Percentiles rank a stretch among this genome's conserved stretches.
These are phyloP conservation scores for Brachionus calyciflorus DNA, from an alignment of 1,140 invertebrate species.

Conservation along the genomic window DNA sequence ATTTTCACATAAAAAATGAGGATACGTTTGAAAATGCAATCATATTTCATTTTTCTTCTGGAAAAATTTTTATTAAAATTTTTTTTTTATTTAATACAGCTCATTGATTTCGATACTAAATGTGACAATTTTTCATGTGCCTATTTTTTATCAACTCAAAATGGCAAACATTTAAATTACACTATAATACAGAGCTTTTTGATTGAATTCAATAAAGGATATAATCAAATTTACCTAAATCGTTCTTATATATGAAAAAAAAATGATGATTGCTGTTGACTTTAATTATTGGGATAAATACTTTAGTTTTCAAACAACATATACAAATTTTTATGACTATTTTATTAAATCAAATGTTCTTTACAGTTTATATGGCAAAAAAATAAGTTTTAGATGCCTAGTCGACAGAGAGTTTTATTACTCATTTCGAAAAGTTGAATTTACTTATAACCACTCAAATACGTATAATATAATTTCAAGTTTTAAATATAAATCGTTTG, in stretches of 20 bases:
- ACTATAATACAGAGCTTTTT: background rate
- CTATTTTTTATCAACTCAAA: background rate
- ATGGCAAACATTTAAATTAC: background rate
- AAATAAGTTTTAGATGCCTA: background rate
- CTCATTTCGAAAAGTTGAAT: no score
- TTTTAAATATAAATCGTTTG: no score
- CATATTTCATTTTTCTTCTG: background rate
- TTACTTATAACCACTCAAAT: no score
- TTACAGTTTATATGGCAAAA: background rate
- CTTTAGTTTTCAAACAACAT: background rate
- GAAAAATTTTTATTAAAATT: background rate
- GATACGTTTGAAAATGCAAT: background rate
- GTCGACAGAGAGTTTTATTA: background rate
- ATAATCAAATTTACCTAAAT: constrained; percentile 3
- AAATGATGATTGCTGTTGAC: background rate
- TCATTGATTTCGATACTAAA: background rate
- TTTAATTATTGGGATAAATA: background rate
- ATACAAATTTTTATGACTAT: background rate
- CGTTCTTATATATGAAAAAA: background rate
- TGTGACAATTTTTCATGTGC: background rate
- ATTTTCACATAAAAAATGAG: no score
- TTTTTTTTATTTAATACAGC: background rate
- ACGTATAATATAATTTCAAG: no score
- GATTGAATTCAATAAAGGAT: background rate
- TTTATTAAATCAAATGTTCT: background rate